A percentile compares a stretch with the other conserved stretches of the same genome.
Evolutionary conservation across 2,797 vertebrate species (phyloP).

Genomic region (Ptychobarbus kaznakovi): DNA sequence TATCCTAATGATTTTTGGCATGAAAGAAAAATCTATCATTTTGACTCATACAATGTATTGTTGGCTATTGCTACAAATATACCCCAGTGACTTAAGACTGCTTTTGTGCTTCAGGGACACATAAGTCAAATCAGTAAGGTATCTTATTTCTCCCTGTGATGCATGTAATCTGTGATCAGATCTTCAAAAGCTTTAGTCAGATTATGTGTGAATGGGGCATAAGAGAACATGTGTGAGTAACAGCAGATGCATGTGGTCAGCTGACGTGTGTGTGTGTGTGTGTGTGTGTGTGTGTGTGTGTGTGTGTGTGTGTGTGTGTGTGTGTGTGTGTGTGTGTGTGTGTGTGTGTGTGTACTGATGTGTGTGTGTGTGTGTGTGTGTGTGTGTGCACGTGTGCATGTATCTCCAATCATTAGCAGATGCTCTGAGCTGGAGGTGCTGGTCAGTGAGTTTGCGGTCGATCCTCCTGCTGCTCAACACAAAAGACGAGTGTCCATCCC

Average conservation of each 20-base stretch:
- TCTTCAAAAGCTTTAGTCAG: background rate
- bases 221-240: background rate
- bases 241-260: background rate
- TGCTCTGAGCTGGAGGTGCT: conserved; percentile 11
- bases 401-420: conserved; percentile 6
- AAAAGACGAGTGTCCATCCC: conserved; percentile 38
- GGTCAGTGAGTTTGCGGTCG: conserved; percentile 2
- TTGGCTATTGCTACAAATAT: no score
- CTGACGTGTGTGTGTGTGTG: background rate
- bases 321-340: no score
- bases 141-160: background rate
- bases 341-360: background rate
- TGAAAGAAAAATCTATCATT: no score
- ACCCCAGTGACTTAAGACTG: fast-evolving
- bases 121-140: no score
- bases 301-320: no score
- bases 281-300: conserved; percentile 12
- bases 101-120: no score
- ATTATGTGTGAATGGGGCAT: background rate
- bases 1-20: no score
- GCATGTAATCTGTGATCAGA: no score
- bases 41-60: no score
- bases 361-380: no score
- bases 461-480: conserved; percentile 1
- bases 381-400: background rate